Conservation (phyloP, 2,113 vertebrate species). For the Anarrhichthys ocellatus region DNA sequence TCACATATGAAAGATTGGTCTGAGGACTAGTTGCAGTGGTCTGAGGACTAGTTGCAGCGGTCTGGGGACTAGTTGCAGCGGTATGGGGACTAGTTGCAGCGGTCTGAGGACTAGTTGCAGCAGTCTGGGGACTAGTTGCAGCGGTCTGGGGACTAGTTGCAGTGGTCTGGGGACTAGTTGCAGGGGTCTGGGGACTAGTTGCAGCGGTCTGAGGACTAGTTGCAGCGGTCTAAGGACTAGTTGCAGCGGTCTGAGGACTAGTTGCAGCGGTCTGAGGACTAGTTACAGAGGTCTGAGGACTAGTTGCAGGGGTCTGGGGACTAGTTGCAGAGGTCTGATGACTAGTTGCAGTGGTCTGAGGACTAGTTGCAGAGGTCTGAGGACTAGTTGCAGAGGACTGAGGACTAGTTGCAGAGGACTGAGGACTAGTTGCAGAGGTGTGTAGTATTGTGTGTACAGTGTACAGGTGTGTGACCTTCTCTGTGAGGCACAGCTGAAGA, state of each 20-base stretch:
- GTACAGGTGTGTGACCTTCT: constrained; percentile 66
- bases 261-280: too few species aligned
- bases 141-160: background rate
- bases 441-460: background rate
- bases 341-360: background rate
- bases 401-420: background rate
- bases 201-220: too few species aligned
- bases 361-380: background rate
- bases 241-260: too few species aligned
- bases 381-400: background rate
- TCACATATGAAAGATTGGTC: background rate
- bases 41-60: background rate
- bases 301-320: background rate
- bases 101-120: too few species aligned
- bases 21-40: too few species aligned
- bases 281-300: too few species aligned
- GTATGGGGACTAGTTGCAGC: too few species aligned
- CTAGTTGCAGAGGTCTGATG: background rate
- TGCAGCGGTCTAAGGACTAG: background rate
- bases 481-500: constrained; percentile 88
- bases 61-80: background rate
- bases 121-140: background rate
- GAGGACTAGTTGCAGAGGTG: background rate
- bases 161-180: background rate
- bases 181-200: background rate